Evolutionary conservation across 2,113 vertebrate genomes (phyloP).

Genomic region (Fregetta grallaria): DNA sequence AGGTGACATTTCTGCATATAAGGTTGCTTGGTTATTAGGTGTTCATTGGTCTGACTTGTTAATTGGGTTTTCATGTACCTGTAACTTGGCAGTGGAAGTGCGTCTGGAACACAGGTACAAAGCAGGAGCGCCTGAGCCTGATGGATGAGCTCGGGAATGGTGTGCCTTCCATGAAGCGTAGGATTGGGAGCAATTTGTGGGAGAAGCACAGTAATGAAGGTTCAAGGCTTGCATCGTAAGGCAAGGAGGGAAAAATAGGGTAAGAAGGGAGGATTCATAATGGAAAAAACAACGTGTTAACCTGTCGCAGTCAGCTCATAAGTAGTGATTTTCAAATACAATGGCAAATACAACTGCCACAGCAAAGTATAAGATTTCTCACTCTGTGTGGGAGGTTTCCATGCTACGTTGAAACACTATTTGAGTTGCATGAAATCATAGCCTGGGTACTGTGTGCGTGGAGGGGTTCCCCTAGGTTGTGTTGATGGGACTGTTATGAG

Average conservation of each 20-base stretch:
- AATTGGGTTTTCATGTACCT: not conserved
- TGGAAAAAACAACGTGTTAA: not conserved
- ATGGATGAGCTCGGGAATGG: not conserved
- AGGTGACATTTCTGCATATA: not conserved
- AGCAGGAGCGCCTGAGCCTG: not conserved
- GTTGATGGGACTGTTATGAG: not conserved
- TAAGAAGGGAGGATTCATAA: not conserved
- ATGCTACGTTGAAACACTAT: not conserved
- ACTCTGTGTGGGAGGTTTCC: not conserved
- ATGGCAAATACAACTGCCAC: not conserved
- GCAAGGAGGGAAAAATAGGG: not conserved
- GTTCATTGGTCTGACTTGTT: not conserved
- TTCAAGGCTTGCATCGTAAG: not conserved
- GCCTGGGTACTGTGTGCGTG: not conserved
- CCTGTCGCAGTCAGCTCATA: not conserved
- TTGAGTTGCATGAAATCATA: not conserved
- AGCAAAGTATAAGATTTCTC: not conserved
- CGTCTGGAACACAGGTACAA: not conserved
- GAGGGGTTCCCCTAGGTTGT: not conserved
- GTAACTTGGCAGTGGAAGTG: not conserved
- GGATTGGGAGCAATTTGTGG: not conserved
- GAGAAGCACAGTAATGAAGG: not conserved
- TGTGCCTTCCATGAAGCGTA: not conserved
- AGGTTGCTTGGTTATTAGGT: not conserved
- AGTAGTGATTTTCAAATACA: not conserved